Evolutionary conservation across 2,113 vertebrate species (phyloP).

Genomic region (Orthonyx spaldingii): DNA sequence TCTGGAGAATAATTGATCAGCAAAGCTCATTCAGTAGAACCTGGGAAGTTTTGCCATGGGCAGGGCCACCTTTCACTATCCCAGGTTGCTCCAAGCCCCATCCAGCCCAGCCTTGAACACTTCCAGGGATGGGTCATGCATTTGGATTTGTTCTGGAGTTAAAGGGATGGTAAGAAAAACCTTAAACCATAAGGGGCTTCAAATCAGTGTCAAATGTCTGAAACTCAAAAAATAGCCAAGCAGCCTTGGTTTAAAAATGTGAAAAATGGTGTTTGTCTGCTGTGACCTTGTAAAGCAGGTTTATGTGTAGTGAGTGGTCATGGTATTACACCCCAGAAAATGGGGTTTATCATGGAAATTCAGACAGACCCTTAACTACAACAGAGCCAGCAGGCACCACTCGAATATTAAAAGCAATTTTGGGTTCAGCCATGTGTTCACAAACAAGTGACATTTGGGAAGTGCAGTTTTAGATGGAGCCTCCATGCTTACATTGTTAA

Average conservation of each 20-base stretch:
- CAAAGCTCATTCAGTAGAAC: neutral
- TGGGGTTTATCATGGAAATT: neutral
- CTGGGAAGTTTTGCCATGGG: neutral
- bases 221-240: neutral
- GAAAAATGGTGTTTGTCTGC: neutral
- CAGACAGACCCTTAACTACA: neutral
- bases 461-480: constrained; percentile 44
- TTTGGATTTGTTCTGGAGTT: neutral
- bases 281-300: neutral
- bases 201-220: neutral
- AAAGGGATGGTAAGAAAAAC: neutral
- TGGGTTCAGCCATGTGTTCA: constrained; percentile 69
- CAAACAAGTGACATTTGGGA: constrained; percentile 72
- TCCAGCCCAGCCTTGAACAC: neutral
- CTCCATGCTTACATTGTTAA: constrained; percentile 50
- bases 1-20: neutral
- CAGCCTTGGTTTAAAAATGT: neutral
- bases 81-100: neutral
- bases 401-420: constrained; percentile 69
- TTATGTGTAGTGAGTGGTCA: neutral
- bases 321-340: neutral
- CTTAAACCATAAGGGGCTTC: neutral
- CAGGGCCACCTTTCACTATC: neutral
- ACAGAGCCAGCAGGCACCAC: constrained; percentile 1
- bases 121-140: rapidly evolving